Percentiles rank a stretch among this genome's conserved stretches.
Conservation (phyloP, 2,888 invertebrate species). For the Cistogaster globosa region DNA sequence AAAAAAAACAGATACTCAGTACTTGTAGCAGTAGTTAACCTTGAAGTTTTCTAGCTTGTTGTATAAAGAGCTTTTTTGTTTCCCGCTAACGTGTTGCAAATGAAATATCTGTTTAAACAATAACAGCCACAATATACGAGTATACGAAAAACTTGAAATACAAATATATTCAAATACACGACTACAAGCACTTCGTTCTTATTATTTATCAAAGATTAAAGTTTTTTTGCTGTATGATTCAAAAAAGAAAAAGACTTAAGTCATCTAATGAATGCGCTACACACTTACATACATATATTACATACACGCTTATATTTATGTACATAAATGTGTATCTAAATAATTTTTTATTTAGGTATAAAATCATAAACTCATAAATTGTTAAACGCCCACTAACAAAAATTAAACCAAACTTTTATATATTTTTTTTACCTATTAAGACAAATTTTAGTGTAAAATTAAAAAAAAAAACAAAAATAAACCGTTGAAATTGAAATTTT, state of each 20-base stretch:
- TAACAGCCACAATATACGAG: conserved; percentile 20
- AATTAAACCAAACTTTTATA: not conserved
- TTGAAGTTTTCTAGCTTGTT: conserved; percentile 64
- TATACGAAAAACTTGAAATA: conserved; percentile 37
- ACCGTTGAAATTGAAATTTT: conserved; percentile 10
- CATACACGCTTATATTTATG: no score
- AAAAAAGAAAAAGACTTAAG: conserved; percentile 31
- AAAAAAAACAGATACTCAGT: conserved; percentile 11
- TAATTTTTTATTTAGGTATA: not conserved
- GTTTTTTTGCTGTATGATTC: conserved; percentile 45
- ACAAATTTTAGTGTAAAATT: not conserved
- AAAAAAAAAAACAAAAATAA: no score
- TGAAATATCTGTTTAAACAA: conserved; percentile 38
- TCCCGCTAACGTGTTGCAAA: conserved; percentile 56
- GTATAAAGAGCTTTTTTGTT: conserved; percentile 56
- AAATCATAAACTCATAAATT: conserved; percentile 33
- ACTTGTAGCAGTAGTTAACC: conserved; percentile 59
- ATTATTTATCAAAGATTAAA: conserved; percentile 59
- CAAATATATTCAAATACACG: not conserved
- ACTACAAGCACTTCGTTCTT: conserved; percentile 36
- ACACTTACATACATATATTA: not conserved
- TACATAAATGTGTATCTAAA: no score
- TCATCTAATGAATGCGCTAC: conserved; percentile 54
- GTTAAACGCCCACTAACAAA: conserved; percentile 54
- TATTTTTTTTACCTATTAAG: not conserved